These are phyloP conservation scores for Tiliacea aurago DNA, from an alignment of 2,888 invertebrate species.

Conservation along the genomic window DNA sequence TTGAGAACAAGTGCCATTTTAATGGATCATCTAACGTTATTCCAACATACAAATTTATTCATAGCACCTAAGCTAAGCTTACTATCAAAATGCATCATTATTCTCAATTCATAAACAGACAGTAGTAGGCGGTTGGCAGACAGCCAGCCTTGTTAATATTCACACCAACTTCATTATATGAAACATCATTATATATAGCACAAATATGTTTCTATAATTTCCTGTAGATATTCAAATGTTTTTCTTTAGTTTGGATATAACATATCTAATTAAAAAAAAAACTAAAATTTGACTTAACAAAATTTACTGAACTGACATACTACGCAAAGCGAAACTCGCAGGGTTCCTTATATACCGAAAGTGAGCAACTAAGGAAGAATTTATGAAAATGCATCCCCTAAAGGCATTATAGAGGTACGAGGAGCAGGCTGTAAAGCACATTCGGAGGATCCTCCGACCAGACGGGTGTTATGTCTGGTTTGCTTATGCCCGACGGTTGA, in stretches of 20 bases:
- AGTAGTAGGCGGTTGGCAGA: slow-evolving; percentile 40
- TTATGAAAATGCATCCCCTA: too few species aligned
- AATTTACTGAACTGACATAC: too few species aligned
- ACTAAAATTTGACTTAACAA: too few species aligned
- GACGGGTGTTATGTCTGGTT: too few species aligned
- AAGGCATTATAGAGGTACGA: too few species aligned
- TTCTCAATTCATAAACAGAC: slow-evolving; percentile 31
- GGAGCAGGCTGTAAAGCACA: too few species aligned
- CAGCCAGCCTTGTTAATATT: slow-evolving; percentile 48
- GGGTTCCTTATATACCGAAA: too few species aligned
- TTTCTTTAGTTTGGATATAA: neutral
- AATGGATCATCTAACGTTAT: neutral
- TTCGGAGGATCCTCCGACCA: too few species aligned
- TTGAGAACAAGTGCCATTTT: neutral
- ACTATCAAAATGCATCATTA: slow-evolving; percentile 33
- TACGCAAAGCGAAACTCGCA: too few species aligned
- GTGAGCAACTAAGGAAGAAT: too few species aligned
- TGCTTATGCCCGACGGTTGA: too few species aligned
- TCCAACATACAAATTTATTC: slow-evolving; percentile 19
- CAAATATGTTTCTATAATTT: neutral
- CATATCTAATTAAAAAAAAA: too few species aligned
- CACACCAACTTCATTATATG: slow-evolving; percentile 41
- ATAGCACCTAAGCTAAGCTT: slow-evolving; percentile 15
- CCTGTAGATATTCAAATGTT: neutral
- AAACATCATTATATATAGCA: slow-evolving; percentile 23